Evolutionary conservation across 2,888 invertebrate genomes (phyloP), one percentile per base, ranked within the genome.

Genomic region (Gasteruption jaculator): DNA sequence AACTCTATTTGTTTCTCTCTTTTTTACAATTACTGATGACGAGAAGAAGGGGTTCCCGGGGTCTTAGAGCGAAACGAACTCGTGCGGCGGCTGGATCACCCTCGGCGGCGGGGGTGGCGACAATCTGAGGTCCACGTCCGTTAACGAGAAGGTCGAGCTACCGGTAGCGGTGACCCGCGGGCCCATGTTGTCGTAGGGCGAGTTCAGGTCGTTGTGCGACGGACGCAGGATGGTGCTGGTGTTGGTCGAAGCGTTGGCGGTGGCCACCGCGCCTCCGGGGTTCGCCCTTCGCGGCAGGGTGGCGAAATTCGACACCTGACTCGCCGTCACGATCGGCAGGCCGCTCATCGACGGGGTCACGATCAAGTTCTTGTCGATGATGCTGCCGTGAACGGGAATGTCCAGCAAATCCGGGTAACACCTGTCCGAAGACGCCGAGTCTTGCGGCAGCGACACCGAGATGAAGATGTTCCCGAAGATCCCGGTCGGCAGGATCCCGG

Each of bases 181-280:
- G 5, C 91, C 91, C 85, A 91, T 88, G 73, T 91, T 91, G 73
- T 92, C 91, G 69, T 91, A 91, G 48, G 85, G 84, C 38, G 85
- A 81, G 49, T 76, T 77, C 37, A 78, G 63, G 73, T 77, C 59
- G 63, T 68, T 37, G n/a, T 43, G n/a, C 30, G 41, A 69, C 45
- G 75, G 63, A 15, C 76, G 68, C 3, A 77, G 74, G 48, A 76
- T 58, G 10, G 76, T 75, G 15, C 76, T 75, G 46, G 74, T 75
- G 8, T 72, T 69, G 19, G 36, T 25, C n/a, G n/a, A n/a, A n/a
- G n/a, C n/a, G n/a, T n/a, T n/a, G 22, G 27, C 38, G 37, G 27
- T 24, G 30, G 47, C 22, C 34, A 45, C 37, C 25, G 75, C 73
- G n/a, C n/a, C n/a, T 10, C 12, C 29, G 24, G 24, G 10, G 10